These are phyloP conservation scores for silkworm (Bombyx mori) DNA, from an alignment of 1,140 invertebrate species.

Conservation along the genomic window ASM3026992v2 NC_085115.1:16668501-16669000, in stretches of 20 bases:
- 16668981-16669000: background rate
- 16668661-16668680: slow-evolving; percentile 25
- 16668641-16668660: slow-evolving; percentile 20
- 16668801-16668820: no score
- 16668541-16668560: slow-evolving; percentile 23
- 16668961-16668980: slow-evolving; percentile 1
- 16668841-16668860: slow-evolving; percentile 12
- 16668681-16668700: slow-evolving; percentile 22
- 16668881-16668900: slow-evolving; percentile 2
- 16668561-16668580: slow-evolving; percentile 23
- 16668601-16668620: slow-evolving; percentile 9
- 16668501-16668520: slow-evolving; percentile 13
- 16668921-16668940: background rate
- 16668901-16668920: slow-evolving; percentile 1
- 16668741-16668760: background rate
- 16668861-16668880: slow-evolving; percentile 20
- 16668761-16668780: background rate
- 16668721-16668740: slow-evolving; percentile 22
- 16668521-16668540: slow-evolving; percentile 7
- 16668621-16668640: slow-evolving; percentile 14
- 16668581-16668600: slow-evolving; percentile 11
- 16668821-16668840: background rate
- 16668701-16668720: slow-evolving; percentile 36
- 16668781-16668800: no score
- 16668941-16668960: slow-evolving; percentile 47